phyloP scores from a whole-genome alignment of 2,113 vertebrate genomes.

The Engystomops pustulosus region DNA sequence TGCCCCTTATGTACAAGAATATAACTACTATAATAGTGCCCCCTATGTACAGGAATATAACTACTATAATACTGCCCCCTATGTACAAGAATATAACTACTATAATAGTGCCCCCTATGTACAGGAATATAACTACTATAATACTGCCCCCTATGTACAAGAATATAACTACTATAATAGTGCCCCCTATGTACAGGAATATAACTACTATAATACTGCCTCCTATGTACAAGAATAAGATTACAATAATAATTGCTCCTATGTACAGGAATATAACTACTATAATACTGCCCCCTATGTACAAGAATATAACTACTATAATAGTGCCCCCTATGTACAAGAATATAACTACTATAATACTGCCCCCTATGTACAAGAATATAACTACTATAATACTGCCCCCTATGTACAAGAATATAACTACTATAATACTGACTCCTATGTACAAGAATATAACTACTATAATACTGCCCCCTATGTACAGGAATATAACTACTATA shows the following conservation, averaged over 20 bases:
- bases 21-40: not conserved
- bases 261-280: not conserved
- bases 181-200: not conserved
- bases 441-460: slow-evolving; percentile 10
- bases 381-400: slow-evolving; percentile 19
- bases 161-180: slow-evolving; percentile 8
- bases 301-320: slow-evolving; percentile 16
- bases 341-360: slow-evolving; percentile 24
- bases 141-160: not conserved
- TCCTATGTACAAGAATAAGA: slow-evolving; percentile 5
- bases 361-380: slow-evolving; percentile 2
- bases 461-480: not conserved
- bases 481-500: slow-evolving; percentile 21
- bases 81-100: slow-evolving; percentile 15
- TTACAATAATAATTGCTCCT: not conserved
- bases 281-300: not conserved
- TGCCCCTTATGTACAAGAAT: not conserved
- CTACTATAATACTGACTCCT: slow-evolving; percentile 13
- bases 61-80: not conserved
- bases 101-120: not conserved
- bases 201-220: not conserved
- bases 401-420: slow-evolving; percentile 7
- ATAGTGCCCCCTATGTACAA: not conserved
- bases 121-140: slow-evolving; percentile 8
- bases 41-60: not conserved